Percentiles rank a stretch among this genome's conserved stretches.
phyloP scores from a whole-genome alignment of 2,113 vertebrate genomes.

The Fukomys damarensis region DNA sequence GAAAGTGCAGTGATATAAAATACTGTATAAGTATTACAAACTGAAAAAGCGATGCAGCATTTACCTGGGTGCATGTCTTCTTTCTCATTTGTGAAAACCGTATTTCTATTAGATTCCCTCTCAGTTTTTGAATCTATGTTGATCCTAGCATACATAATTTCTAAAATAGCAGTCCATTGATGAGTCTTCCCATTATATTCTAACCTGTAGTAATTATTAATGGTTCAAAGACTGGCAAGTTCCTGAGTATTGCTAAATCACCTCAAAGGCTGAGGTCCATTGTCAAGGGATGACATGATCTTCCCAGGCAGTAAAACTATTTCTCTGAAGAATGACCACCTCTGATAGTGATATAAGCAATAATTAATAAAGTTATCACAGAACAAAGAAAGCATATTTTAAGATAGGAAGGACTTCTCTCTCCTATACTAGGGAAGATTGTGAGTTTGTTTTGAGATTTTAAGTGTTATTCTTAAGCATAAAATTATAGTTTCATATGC shows the following conservation, averaged over 20 bases:
- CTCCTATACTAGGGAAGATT: not conserved
- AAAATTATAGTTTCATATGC: not conserved
- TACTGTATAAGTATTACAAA: not conserved
- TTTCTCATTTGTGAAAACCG: not conserved
- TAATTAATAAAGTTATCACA: not conserved
- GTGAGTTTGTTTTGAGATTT: not conserved
- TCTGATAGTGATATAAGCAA: not conserved
- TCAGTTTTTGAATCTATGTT: constrained; percentile 19
- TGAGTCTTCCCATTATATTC: constrained; percentile 52
- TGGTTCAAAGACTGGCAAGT: constrained; percentile 14
- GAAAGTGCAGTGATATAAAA: not conserved
- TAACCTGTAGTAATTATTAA: constrained; percentile 60
- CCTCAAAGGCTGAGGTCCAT: not conserved
- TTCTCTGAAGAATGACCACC: constrained; percentile 36
- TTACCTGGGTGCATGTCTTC: not conserved
- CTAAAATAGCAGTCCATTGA: constrained; percentile 45
- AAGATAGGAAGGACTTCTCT: not conserved
- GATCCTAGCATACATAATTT: not conserved
- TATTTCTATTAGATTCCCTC: not conserved
- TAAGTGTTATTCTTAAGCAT: constrained; percentile 4
- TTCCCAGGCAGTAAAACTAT: not conserved
- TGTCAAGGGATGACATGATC: not conserved
- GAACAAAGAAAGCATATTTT: constrained; percentile 43
- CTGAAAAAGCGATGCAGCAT: not conserved
- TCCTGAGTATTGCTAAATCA: constrained; percentile 48